Evolutionary conservation across 2,113 vertebrate genomes (phyloP).

Genomic region (Vulpes vulpes): DNA sequence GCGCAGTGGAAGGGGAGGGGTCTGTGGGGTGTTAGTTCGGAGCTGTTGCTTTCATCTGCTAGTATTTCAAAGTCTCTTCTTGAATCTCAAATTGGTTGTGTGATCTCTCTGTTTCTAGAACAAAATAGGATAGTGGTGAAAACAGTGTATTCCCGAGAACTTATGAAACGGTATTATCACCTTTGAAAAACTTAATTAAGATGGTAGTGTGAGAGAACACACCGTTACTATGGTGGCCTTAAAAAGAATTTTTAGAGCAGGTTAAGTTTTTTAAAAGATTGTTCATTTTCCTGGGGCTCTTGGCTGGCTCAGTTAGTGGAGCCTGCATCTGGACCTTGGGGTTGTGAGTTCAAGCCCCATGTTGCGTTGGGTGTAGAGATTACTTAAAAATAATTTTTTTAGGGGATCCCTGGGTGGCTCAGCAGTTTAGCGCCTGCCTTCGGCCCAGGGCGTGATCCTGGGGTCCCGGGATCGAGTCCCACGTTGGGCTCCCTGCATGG

Average conservation of each 20-base stretch:
- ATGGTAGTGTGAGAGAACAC: background rate
- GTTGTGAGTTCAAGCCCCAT: background rate
- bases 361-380: background rate
- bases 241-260: background rate
- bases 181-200: slow-evolving; percentile 62
- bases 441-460: too few relatives aligned
- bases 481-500: too few relatives aligned
- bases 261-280: background rate
- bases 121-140: background rate
- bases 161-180: slow-evolving; percentile 18
- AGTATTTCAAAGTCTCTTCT: slow-evolving; percentile 49
- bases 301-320: background rate
- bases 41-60: background rate
- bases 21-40: background rate
- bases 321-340: background rate
- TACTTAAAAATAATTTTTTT: background rate
- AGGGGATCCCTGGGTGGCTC: too few relatives aligned
- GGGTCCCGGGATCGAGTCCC: too few relatives aligned
- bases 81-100: slow-evolving; percentile 22
- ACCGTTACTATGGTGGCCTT: background rate
- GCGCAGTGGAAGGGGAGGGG: background rate
- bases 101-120: slow-evolving; percentile 44
- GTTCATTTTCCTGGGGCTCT: background rate
- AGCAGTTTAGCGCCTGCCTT: too few relatives aligned
- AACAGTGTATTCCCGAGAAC: slow-evolving; percentile 31